These are phyloP conservation scores for Labroides dimidiatus DNA, from an alignment of 2,797 vertebrate species.

Conservation along the genomic window DNA sequence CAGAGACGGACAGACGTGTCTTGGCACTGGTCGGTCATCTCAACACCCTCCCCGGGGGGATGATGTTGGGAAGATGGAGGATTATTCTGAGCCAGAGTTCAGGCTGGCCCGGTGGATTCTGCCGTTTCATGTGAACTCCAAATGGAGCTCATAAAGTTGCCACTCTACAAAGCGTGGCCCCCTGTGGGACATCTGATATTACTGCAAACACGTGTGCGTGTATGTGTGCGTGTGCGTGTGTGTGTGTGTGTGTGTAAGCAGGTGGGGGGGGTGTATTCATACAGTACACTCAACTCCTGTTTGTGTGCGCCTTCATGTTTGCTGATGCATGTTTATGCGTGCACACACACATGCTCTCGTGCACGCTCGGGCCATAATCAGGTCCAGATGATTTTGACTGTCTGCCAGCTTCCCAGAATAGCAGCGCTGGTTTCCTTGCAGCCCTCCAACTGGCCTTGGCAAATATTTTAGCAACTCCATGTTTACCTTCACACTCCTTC, in stretches of 20 bases:
- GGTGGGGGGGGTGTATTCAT: constrained; percentile 51
- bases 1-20: constrained; percentile 21
- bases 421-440: constrained; percentile 77
- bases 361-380: constrained; percentile 78
- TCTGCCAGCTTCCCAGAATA: constrained; percentile 86
- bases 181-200: constrained; percentile 56
- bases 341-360: constrained; percentile 25
- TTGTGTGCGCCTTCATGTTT: constrained; percentile 59
- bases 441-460: constrained; percentile 81
- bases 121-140: constrained; percentile 47
- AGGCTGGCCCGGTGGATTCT: constrained; percentile 34
- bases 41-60: background rate
- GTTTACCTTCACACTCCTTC: constrained; percentile 81
- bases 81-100: constrained; percentile 42
- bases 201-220: constrained; percentile 23
- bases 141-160: constrained; percentile 71
- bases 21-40: constrained; percentile 14
- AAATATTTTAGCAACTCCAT: constrained; percentile 85
- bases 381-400: constrained; percentile 84
- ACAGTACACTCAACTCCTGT: constrained; percentile 54
- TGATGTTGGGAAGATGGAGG: constrained; percentile 14
- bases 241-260: constrained; percentile 25
- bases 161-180: constrained; percentile 54
- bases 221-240: background rate
- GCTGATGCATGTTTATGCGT: constrained; percentile 63